Conservation (phyloP, 1,140 invertebrate species). For the Platorchestia sp. region DNA sequence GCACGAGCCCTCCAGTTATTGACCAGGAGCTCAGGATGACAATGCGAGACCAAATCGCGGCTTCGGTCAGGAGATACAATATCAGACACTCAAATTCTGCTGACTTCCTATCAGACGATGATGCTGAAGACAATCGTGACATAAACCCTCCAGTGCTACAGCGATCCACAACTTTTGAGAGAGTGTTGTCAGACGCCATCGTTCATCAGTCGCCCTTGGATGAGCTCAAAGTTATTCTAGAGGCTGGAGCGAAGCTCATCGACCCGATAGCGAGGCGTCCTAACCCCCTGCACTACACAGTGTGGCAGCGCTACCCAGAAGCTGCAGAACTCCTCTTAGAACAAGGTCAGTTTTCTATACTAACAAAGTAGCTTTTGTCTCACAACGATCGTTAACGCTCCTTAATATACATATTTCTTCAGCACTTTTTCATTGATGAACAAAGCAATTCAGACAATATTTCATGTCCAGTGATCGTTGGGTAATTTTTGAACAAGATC, state of each 20-base stretch:
- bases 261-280: constrained; percentile 77
- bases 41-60: constrained; percentile 30
- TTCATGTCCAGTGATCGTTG: too few species aligned
- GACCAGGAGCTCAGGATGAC: background rate
- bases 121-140: background rate
- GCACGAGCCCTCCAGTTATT: background rate
- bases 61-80: background rate
- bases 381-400: background rate
- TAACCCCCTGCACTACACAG: constrained; percentile 89
- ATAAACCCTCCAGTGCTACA: background rate
- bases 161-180: constrained; percentile 75
- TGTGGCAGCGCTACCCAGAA: constrained; percentile 86
- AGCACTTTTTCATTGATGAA: too few species aligned
- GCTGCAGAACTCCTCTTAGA: constrained; percentile 75
- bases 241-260: constrained; percentile 86
- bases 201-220: constrained; percentile 88
- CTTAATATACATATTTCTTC: too few species aligned
- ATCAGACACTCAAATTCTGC: constrained; percentile 26
- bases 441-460: too few species aligned
- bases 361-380: background rate
- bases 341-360: constrained; percentile 57
- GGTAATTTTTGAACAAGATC: too few species aligned
- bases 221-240: constrained; percentile 86
- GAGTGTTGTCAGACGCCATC: constrained; percentile 90
- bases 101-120: background rate